These are phyloP conservation scores for Mohoua ochrocephala DNA, from an alignment of 2,113 vertebrate species.

Conservation along the genomic window DNA sequence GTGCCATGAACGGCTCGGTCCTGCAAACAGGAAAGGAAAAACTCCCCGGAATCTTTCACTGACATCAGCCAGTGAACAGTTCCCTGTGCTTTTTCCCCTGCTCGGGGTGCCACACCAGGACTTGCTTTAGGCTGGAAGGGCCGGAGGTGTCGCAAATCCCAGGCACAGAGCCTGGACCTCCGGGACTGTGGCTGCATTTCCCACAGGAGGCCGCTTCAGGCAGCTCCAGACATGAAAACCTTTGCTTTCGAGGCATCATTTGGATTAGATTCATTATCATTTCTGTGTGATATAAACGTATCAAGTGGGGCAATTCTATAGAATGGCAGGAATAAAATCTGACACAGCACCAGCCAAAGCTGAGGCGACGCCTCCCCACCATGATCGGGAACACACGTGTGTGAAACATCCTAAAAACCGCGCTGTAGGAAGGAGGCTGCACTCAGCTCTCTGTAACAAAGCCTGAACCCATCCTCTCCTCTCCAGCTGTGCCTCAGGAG, in stretches of 20 bases:
- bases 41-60: background rate
- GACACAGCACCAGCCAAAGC: background rate
- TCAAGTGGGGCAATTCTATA: background rate
- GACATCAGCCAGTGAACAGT: background rate
- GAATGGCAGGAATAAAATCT: accelerated
- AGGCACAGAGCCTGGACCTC: background rate
- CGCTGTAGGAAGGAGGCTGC: background rate
- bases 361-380: accelerated
- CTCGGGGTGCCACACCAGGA: too few species aligned
- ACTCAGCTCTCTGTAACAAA: background rate
- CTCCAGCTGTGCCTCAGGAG: background rate
- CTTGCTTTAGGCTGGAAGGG: background rate
- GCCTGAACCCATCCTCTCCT: background rate
- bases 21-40: background rate
- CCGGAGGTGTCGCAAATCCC: background rate
- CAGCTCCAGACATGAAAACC: background rate
- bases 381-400: accelerated
- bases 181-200: accelerated
- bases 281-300: background rate
- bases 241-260: background rate
- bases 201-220: accelerated
- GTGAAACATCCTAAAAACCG: background rate
- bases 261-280: background rate
- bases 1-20: background rate
- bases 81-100: background rate